phyloP scores from a whole-genome alignment of 2,113 vertebrate genomes.

The Mungos mungo region DNA sequence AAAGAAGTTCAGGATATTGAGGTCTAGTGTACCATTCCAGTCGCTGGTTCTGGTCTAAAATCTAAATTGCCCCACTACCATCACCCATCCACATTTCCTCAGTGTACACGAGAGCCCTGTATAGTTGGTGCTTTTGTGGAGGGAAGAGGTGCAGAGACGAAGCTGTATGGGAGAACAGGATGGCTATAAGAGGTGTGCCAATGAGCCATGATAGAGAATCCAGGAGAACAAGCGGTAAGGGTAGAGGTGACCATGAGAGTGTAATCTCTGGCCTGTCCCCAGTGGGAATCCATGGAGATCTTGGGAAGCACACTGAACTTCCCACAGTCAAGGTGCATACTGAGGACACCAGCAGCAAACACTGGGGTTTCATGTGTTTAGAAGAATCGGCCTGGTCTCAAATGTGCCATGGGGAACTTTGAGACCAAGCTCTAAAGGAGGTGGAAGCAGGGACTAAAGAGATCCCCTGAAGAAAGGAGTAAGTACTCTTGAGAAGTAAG shows the following conservation, averaged over 20 bases:
- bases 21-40: background rate
- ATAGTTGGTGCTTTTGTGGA: slow-evolving; percentile 3
- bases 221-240: background rate
- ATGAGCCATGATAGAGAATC: background rate
- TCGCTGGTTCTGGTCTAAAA: background rate
- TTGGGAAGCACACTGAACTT: background rate
- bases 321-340: background rate
- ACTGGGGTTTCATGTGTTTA: background rate
- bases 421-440: background rate
- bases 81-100: background rate
- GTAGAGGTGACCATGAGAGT: background rate
- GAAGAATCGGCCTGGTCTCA: background rate
- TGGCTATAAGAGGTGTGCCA: background rate
- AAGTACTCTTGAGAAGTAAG: background rate
- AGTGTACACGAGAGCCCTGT: background rate
- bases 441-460: background rate
- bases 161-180: background rate
- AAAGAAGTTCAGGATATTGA: background rate
- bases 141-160: background rate
- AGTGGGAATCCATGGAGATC: background rate
- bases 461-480: background rate
- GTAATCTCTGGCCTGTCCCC: background rate
- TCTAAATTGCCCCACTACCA: background rate
- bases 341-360: background rate
- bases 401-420: background rate